Base-by-base conservation (phyloP, 2,113 vertebrate species). In the Melanostigma gelatinosum region DNA sequence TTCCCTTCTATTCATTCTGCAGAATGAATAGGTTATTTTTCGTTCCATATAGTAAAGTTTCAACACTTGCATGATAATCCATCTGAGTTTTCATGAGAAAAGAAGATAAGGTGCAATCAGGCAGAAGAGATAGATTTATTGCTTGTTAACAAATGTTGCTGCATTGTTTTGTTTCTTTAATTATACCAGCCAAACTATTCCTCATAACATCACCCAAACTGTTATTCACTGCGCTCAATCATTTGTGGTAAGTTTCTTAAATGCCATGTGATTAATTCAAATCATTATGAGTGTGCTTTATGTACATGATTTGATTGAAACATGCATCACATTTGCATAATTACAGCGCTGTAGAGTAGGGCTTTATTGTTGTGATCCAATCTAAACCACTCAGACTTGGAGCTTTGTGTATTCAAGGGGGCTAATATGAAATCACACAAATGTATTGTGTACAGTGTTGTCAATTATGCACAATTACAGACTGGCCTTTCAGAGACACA, bases 321-420 rank as follows among this genome's bases (percentile, higher is more conserved):
- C 85, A 83, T 83, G 89, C 90, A 90, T 85, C 57, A 15, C 83
- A 92, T 93, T 93, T 93, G 84, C 91, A 93, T 93, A 93, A 93
- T 92, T 91, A 88, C 83, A 82, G 52, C 42, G 34, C 58, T 72
- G 84, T 84, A 69, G 89, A 92, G 84, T 87, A 71, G 83, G 70
- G 86, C 85, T 90, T 90, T 93, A 91, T 90, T 93, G 91, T 92
- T 87, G 72, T 82, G 75, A 92, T 93, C 85, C 91, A 91, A 90
- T 93, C 91, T 87, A 71, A 91, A 90, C 86, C 91, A 93, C 91
- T 93, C 90, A 91, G 86, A 87, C 81, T 89, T 76, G 65, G 78
- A 88, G 89, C 86, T 91, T 90, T 89, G 88, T 88, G 87, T 85
- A 89, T 88, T 91, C 81, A 87, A 90, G 85, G 75, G 80, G 82